phyloP scores from a whole-genome alignment of 1,140 invertebrate genomes.

The Cephus cinctus region DNA sequence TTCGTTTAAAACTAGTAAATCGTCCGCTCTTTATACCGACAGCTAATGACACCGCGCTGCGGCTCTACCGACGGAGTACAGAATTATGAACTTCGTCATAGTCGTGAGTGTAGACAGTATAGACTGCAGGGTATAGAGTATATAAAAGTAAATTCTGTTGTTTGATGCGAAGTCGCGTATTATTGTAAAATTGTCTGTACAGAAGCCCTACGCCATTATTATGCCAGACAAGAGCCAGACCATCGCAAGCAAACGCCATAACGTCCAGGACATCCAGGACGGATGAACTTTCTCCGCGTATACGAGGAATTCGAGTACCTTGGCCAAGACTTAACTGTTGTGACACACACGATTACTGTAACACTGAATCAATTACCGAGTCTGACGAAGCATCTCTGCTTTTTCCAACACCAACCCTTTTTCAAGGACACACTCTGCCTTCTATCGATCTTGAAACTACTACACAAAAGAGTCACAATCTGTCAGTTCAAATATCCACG shows the following conservation, averaged over 20 bases:
- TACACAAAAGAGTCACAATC: too few relatives aligned
- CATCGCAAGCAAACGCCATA: conserved; percentile 15
- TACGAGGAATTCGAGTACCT: conserved; percentile 21
- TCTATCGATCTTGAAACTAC: too few relatives aligned
- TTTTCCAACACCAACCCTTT: too few relatives aligned
- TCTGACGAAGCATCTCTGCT: too few relatives aligned
- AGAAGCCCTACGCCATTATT: conserved; percentile 36
- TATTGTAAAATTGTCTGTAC: background rate
- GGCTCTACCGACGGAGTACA: background rate
- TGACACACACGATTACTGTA: conserved; percentile 39
- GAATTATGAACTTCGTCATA: too few relatives aligned
- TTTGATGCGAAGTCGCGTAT: background rate
- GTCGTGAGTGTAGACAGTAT: too few relatives aligned
- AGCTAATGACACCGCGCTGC: background rate
- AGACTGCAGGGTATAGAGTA: background rate
- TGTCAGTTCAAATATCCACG: too few relatives aligned
- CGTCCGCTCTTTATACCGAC: background rate
- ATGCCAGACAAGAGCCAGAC: conserved; percentile 37
- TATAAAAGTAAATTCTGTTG: background rate
- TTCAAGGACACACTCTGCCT: too few relatives aligned
- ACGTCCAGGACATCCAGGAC: too few relatives aligned
- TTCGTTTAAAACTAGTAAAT: too few relatives aligned
- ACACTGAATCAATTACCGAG: conserved; percentile 16
- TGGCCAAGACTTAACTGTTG: conserved; percentile 38
- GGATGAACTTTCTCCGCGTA: too few relatives aligned